A percentile compares a stretch with the other conserved stretches of the same genome.
phyloP scores from a whole-genome alignment of 2,888 invertebrate genomes.

The Nasonovia ribisnigri region DNA sequence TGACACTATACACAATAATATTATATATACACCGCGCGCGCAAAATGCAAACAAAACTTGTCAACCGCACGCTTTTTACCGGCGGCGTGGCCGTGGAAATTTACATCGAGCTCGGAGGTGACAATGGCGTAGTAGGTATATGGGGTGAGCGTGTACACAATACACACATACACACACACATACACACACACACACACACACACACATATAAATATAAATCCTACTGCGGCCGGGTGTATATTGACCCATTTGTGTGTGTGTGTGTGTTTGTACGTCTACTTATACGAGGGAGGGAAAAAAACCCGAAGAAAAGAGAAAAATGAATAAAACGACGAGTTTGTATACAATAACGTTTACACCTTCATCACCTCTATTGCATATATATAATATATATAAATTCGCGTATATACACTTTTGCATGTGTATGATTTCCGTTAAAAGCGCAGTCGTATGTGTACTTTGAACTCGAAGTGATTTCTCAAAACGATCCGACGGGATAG shows the following conservation, averaged over 20 bases:
- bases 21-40: not conserved
- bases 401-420: not conserved
- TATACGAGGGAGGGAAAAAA: constrained; percentile 5
- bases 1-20: constrained; percentile 3
- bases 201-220: not conserved
- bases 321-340: constrained; percentile 36
- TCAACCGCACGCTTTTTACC: constrained; percentile 62
- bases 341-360: constrained; percentile 32
- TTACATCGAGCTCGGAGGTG: constrained; percentile 29
- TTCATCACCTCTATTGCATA: not conserved
- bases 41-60: constrained; percentile 53
- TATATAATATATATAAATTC: not conserved
- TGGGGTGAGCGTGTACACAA: not conserved
- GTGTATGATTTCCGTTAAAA: not conserved
- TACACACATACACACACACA: too few relatives aligned
- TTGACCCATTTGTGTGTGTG: constrained; percentile 28
- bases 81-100: constrained; percentile 2
- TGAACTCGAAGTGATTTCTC: constrained; percentile 16
- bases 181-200: not conserved
- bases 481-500: not conserved
- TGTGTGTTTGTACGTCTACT: constrained; percentile 11
- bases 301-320: constrained; percentile 4
- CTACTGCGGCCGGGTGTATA: not conserved
- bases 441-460: constrained; percentile 11
- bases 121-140: not conserved